A percentile compares a stretch with the other conserved stretches of the same genome.
These are phyloP conservation scores for Anarhynchus alexandrinus DNA, from an alignment of 2,113 vertebrate genomes.

Conservation along the genomic window DNA sequence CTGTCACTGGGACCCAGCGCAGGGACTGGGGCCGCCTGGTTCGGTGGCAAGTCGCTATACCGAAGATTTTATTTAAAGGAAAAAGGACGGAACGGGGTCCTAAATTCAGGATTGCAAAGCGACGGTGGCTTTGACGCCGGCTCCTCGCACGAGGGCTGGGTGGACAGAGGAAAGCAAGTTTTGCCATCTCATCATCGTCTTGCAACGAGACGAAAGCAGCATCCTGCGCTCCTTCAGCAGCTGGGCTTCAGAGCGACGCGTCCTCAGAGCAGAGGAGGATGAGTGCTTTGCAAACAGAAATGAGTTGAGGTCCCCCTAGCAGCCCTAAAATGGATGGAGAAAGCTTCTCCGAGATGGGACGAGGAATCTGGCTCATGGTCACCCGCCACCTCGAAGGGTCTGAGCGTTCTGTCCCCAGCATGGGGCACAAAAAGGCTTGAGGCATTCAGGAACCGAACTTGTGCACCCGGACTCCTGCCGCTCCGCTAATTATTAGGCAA, in stretches of 20 bases:
- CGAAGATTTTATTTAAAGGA: background rate
- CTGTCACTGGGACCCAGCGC: conserved; percentile 62
- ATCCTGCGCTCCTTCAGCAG: background rate
- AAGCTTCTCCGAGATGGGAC: background rate
- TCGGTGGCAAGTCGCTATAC: background rate
- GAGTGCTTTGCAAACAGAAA: background rate
- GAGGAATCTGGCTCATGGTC: background rate
- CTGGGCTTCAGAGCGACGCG: background rate
- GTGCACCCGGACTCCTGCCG: background rate
- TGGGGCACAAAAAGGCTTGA: background rate
- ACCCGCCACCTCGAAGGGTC: background rate
- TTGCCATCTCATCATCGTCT: background rate
- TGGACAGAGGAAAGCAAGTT: background rate
- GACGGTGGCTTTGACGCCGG: background rate
- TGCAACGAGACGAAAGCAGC: background rate
- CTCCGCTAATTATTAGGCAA: background rate
- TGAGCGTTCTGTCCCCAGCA: fast-evolving
- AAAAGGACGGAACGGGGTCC: background rate
- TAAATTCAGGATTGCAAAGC: background rate
- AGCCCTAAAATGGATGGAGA: background rate
- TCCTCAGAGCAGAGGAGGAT: background rate
- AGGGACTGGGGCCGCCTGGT: conserved; percentile 31
- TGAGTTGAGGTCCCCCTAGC: background rate
- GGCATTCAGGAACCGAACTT: background rate
- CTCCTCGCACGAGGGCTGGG: background rate